Percentiles rank a stretch among this genome's conserved stretches.
These are phyloP conservation scores for Maniola hyperantus DNA, from an alignment of 2,888 invertebrate genomes.

Conservation along the genomic window DNA sequence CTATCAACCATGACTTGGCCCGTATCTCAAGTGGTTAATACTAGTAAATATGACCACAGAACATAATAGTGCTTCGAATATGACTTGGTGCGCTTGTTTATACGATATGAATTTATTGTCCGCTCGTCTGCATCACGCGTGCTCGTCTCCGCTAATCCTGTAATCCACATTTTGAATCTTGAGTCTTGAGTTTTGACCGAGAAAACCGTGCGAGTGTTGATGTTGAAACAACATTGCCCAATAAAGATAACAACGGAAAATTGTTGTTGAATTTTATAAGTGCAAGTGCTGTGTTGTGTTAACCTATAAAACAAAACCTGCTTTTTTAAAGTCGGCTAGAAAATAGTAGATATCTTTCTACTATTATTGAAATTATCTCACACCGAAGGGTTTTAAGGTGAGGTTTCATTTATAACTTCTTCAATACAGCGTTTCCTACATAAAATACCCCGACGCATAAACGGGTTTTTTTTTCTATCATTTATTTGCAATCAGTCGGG, in stretches of 20 bases:
- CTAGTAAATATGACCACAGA: slow-evolving; percentile 58
- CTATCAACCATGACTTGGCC: slow-evolving; percentile 45
- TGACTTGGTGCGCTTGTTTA: slow-evolving; percentile 52
- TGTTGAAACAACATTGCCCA: slow-evolving; percentile 14
- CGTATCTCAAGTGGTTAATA: slow-evolving; percentile 60
- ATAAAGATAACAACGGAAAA: slow-evolving; percentile 23
- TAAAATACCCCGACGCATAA: too few relatives aligned
- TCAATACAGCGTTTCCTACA: background rate
- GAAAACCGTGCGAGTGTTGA: slow-evolving; percentile 16
- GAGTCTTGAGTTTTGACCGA: slow-evolving; percentile 9
- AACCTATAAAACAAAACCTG: background rate
- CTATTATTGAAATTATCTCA: background rate
- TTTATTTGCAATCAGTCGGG: too few relatives aligned
- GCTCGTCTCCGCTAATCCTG: slow-evolving; percentile 53
- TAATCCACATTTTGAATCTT: slow-evolving; percentile 14
- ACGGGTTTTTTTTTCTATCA: too few relatives aligned
- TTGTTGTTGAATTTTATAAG: slow-evolving; percentile 7
- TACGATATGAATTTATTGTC: slow-evolving; percentile 72
- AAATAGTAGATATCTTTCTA: background rate
- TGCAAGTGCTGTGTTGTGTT: slow-evolving; percentile 22
- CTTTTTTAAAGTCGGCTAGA: background rate
- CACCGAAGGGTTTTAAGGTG: background rate
- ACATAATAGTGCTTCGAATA: too few relatives aligned
- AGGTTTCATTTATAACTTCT: background rate
- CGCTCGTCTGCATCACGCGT: slow-evolving; percentile 57